Percentiles rank a stretch among this genome's conserved stretches.
Evolutionary conservation across 1,140 invertebrate genomes (phyloP).

Genomic region (Drosophila insularis): DNA sequence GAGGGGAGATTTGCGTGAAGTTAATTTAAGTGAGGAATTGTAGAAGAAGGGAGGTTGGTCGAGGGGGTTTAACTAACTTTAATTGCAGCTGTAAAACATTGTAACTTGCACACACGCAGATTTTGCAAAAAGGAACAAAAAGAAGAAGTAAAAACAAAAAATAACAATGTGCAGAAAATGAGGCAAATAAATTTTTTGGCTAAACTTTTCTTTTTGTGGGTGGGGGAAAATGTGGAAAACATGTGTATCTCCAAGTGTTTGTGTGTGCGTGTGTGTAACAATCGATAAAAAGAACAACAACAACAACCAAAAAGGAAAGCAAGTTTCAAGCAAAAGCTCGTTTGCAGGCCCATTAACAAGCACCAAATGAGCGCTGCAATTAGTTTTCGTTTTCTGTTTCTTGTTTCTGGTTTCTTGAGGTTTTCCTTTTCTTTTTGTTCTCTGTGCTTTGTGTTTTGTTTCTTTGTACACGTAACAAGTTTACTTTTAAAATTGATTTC

Average conservation of each 20-base stretch:
- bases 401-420: slow-evolving; percentile 9
- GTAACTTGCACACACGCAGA: slow-evolving; percentile 72
- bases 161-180: slow-evolving; percentile 70
- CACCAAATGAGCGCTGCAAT: slow-evolving; percentile 71
- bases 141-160: too few species aligned
- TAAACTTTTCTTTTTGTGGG: slow-evolving; percentile 44
- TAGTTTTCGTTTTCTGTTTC: slow-evolving; percentile 57
- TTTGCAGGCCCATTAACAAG: slow-evolving; percentile 64
- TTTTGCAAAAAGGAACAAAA: slow-evolving; percentile 29
- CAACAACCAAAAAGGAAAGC: not conserved
- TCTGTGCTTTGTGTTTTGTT: slow-evolving; percentile 26
- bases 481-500: slow-evolving; percentile 78
- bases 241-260: slow-evolving; percentile 38
- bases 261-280: slow-evolving; percentile 24
- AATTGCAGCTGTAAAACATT: slow-evolving; percentile 73
- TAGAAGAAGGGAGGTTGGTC: not conserved
- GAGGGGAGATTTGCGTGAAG: slow-evolving; percentile 30
- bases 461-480: slow-evolving; percentile 59
- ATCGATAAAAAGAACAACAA: slow-evolving; percentile 56
- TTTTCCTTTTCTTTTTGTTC: slow-evolving; percentile 7
- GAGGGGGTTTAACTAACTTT: slow-evolving; percentile 47
- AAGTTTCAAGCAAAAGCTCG: slow-evolving; percentile 29
- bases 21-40: slow-evolving; percentile 57
- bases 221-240: slow-evolving; percentile 24
- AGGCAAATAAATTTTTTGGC: slow-evolving; percentile 71